A percentile compares a stretch with the other conserved stretches of the same genome.
These are phyloP conservation scores for Psittacula echo DNA, from an alignment of 2,797 vertebrate genomes.

Conservation along the genomic window DNA sequence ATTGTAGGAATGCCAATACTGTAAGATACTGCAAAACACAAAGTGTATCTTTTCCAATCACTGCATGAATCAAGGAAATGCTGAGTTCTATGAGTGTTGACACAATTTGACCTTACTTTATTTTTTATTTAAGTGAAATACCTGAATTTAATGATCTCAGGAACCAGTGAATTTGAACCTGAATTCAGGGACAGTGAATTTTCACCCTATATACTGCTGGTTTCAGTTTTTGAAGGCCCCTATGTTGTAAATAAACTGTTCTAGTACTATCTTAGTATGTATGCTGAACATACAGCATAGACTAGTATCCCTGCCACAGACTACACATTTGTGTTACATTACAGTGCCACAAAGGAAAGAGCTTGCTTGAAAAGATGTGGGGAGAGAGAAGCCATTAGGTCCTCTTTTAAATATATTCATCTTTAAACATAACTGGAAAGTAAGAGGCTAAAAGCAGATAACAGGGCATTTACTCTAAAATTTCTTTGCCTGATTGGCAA, in stretches of 20 bases:
- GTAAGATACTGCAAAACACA: conserved; percentile 6
- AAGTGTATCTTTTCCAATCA: neutral
- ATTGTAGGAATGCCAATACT: neutral
- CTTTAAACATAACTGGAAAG: neutral
- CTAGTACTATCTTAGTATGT: neutral
- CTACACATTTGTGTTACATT: neutral
- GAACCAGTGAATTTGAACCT: no score
- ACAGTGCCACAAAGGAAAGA: neutral
- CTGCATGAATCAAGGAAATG: neutral
- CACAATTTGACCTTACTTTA: neutral
- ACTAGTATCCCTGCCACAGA: neutral
- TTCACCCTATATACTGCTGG: neutral
- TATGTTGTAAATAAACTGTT: neutral
- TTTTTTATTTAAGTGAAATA: neutral
- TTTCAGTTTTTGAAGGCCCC: neutral
- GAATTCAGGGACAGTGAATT: neutral
- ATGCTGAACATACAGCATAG: neutral
- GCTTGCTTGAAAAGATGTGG: neutral
- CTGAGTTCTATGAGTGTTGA: neutral
- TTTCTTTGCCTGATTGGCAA: neutral
- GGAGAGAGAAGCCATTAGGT: neutral
- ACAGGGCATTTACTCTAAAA: neutral
- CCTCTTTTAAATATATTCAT: neutral
- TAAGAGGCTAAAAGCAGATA: conserved; percentile 19
- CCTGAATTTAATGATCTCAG: neutral